Evolutionary conservation across 2,888 invertebrate species (phyloP).

Genomic region (Arenicola marina): DNA sequence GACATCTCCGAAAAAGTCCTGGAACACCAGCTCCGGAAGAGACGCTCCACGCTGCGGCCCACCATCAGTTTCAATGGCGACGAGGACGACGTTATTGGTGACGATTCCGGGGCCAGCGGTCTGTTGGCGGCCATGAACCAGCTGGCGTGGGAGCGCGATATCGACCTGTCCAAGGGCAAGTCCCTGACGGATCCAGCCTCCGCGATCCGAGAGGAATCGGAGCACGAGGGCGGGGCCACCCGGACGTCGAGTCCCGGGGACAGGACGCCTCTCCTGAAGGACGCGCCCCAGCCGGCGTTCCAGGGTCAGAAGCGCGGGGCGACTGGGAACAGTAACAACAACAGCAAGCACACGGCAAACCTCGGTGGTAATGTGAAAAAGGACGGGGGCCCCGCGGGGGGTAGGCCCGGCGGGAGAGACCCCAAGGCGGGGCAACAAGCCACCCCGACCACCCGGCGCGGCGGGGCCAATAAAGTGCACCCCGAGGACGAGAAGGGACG

Average conservation of each 20-base stretch:
- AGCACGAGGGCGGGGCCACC: neutral
- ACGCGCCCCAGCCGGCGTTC: neutral
- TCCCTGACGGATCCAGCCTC: neutral
- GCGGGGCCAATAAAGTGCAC: no score
- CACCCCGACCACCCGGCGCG: no score
- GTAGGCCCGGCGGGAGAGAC: neutral
- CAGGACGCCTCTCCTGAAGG: neutral
- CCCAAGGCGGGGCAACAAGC: no score
- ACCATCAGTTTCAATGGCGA: neutral
- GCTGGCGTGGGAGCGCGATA: constrained; percentile 80
- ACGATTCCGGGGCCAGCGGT: constrained; percentile 9
- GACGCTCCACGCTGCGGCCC: constrained; percentile 6
- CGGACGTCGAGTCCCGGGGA: neutral
- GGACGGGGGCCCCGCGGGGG: neutral
- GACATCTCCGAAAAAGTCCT: constrained; percentile 15
- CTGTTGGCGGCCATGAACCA: constrained; percentile 45
- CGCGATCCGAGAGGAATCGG: neutral
- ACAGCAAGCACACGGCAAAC: neutral
- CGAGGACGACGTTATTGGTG: constrained; percentile 6
- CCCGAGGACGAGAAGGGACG: neutral
- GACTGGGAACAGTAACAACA: neutral
- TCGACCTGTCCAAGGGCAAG: constrained; percentile 60
- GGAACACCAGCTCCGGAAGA: constrained; percentile 13
- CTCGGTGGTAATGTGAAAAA: neutral
- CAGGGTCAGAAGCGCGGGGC: neutral